Percentiles rank a stretch among this genome's conserved stretches.
These are phyloP conservation scores for Drosophila miranda DNA, from an alignment of 1,140 invertebrate genomes.

Conservation along the genomic window DNA sequence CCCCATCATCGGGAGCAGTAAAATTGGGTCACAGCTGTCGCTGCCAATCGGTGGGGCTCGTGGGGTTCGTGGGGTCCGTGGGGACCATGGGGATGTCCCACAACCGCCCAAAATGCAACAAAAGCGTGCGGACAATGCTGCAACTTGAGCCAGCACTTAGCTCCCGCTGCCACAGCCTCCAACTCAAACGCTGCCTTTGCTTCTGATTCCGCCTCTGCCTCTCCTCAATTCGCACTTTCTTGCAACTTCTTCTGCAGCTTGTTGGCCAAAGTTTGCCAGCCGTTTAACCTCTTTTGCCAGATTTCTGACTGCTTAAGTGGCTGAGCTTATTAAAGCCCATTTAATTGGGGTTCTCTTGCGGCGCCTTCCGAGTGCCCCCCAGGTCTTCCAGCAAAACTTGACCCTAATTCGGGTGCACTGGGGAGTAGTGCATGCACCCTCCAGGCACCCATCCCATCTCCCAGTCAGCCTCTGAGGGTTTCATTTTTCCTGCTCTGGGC, in stretches of 20 bases:
- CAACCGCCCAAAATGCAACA: conserved; percentile 29
- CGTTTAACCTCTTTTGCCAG: conserved; percentile 64
- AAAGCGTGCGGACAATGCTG: conserved; percentile 21
- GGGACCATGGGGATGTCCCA: too few species aligned
- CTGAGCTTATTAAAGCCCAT: conserved; percentile 72
- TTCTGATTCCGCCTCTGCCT: too few species aligned
- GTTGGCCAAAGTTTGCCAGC: conserved; percentile 40
- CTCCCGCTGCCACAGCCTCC: not conserved
- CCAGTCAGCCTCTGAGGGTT: not conserved
- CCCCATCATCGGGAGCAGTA: conserved; percentile 4
- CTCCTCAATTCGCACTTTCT: too few species aligned
- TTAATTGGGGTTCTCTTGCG: conserved; percentile 57
- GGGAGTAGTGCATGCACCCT: conserved; percentile 1
- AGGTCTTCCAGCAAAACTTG: conserved; percentile 53
- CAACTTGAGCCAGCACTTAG: conserved; percentile 2
- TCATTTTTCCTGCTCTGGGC: conserved; percentile 9
- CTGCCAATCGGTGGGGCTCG: conserved; percentile 8
- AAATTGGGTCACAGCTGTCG: conserved; percentile 44
- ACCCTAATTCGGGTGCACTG: conserved; percentile 61
- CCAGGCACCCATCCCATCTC: not conserved
- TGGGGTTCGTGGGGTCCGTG: not conserved
- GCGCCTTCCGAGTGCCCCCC: conserved; percentile 46
- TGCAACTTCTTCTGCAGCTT: conserved; percentile 7
- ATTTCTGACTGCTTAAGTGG: conserved; percentile 72
- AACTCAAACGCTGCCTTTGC: too few species aligned